Evolutionary conservation across 2,888 invertebrate species (phyloP), one percentile per base, ranked within the genome.

Genomic region (Neoascia interrupta): DNA sequence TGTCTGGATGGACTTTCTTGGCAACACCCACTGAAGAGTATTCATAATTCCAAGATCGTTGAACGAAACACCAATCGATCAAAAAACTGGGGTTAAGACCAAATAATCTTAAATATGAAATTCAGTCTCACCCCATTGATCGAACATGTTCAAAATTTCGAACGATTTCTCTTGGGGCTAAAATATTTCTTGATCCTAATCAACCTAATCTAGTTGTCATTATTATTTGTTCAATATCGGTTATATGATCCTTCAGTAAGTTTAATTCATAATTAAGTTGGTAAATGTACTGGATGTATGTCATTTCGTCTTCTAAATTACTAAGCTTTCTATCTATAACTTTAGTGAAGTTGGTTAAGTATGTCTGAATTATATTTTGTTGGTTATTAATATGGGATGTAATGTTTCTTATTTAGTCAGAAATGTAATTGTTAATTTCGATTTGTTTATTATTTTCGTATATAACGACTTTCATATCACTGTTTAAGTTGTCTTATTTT

Each of bases 351-450:
- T n/a, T n/a, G n/a, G n/a, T n/a, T n/a, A n/a, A n/a, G n/a, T n/a
- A n/a, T n/a, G n/a, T n/a, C n/a, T n/a, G n/a, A n/a, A n/a, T n/a
- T n/a, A n/a, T n/a, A n/a, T n/a, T n/a, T n/a, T n/a, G n/a, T n/a
- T n/a, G n/a, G n/a, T n/a, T n/a, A n/a, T n/a, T n/a, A n/a, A n/a
- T n/a, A n/a, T 82, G 82, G 15, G 36, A 43, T 1, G 81, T 82
- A 45, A 82, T 82, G 37, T 82, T 82, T 5, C 60, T 61, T 37
- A 82, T 82, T 76, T 81, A 76, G 8, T 41, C 26, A 18, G 56
- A 54, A 5, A 81, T 70, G 1, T 54, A 19, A 60, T 43, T 61
- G 19, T 81, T 54, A 15, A 54, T 37, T 10, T n/a, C n/a, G 16
- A 37, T 11, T 13, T 39, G 37, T n/a, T 21, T 54, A 11, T 54